phyloP scores from a whole-genome alignment of 2,888 invertebrate genomes.

The Cryptops parisi region DNA sequence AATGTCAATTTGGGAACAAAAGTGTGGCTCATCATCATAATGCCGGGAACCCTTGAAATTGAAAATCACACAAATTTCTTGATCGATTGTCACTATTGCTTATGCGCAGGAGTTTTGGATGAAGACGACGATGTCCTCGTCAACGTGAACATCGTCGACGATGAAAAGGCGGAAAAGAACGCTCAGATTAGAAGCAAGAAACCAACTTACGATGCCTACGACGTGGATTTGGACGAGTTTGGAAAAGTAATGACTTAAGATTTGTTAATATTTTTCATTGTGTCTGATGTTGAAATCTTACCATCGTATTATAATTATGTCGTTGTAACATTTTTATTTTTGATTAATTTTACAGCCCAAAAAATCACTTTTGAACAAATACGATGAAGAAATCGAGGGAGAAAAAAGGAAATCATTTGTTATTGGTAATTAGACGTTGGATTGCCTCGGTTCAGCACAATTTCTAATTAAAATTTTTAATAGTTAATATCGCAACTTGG shows the following conservation, averaged over 20 bases:
- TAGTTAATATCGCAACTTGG: no score
- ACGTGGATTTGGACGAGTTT: conserved; percentile 46
- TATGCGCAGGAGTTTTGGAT: conserved; percentile 10
- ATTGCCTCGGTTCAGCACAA: no score
- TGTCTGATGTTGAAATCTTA: no score
- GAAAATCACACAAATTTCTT: neutral
- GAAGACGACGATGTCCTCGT: conserved; percentile 72
- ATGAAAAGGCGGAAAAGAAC: conserved; percentile 72
- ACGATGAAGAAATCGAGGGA: conserved; percentile 83
- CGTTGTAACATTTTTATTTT: no score
- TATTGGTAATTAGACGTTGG: conserved; percentile 51
- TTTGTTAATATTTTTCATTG: no score
- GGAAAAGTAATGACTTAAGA: conserved; percentile 29
- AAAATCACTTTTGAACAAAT: conserved; percentile 66
- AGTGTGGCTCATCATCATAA: no score
- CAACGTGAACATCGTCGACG: conserved; percentile 77
- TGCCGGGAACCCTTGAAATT: no score
- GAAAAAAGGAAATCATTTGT: conserved; percentile 51
- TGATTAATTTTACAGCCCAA: neutral
- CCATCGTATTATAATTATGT: no score
- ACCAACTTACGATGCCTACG: conserved; percentile 54
- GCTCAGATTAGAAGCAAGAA: conserved; percentile 69
- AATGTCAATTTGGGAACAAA: no score
- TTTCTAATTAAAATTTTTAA: no score
- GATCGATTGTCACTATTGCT: no score